Base-by-base conservation (phyloP, 1,140 invertebrate species). In the Aphaenogaster ashmeadi region DNA sequence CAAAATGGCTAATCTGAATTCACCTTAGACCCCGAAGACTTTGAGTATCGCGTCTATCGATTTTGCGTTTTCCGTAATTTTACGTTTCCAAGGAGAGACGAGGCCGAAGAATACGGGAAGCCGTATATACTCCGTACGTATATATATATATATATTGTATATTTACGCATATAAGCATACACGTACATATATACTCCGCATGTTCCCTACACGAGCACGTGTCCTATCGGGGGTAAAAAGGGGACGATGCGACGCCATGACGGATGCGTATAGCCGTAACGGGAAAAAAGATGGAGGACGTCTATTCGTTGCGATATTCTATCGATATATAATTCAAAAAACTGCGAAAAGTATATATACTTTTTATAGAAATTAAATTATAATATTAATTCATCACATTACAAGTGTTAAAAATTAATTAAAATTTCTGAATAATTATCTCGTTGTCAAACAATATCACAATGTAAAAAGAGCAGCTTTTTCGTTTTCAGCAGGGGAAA, bases 31-130 rank as follows among this genome's bases (percentile, higher is more conserved):
- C 44, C 47, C 36, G 33, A 56, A 27, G 60, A 71, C 64, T 60
- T 52, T 58, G 86, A 89, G 89, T 91, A 93, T 91, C 92, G 88
- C 66, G 78, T 83, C 87, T 93, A 93, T 94, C 92, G 93, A 94
- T 93, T 93, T 93, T 94, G 90, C 90, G 91, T 94, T 93, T 93
- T 91, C 93, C 90, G 91, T 94, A 92, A 93, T 94, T 94, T 93
- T 93, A 92, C 91, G 92, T 94, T 94, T 93, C 91, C 87, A 93
- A 87, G 92, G 90, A 91, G 93, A 92, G 90, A 81, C 56, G 75
- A 88, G 75, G 75, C 60, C 75, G 72, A 79, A 88, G 92, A 91
- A 92, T 90, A 91, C 80, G 88, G 79, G 83, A 64, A 78, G 78
- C 74, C 81, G 83, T 88, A 74, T 78, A 86, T 84, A 88, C 56